Evolutionary conservation across 2,113 vertebrate genomes (phyloP), one percentile per base, ranked within the genome.

Genomic region (Saguinus midas): DNA sequence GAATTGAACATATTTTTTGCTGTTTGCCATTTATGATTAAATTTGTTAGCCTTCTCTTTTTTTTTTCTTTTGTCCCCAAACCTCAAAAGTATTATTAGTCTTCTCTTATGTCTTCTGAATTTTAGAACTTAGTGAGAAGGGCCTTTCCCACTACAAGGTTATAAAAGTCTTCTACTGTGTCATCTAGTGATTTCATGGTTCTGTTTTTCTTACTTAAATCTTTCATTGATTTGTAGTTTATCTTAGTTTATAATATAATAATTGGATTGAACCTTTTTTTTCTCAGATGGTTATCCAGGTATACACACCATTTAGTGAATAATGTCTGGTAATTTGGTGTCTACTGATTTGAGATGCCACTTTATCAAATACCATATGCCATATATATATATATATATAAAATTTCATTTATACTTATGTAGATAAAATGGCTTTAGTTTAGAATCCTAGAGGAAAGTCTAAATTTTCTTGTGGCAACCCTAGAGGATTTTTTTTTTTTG

Each of bases 131-230:
- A 50, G 10, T 90, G 91, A 35, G 32, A 50, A 94, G 90, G 20
- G 4, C 4, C 76, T 92, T 96, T 84, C 29, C 20, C 25, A 37
- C 8, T 32, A 50, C 18, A 32, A 72, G 12, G 29, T 84, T 81
- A 52, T 82, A 45, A 64, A 91, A 75, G 18, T 90, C 1, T 83
- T 85, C n/a, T 92, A 18, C 13, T 32, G 13, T 32, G 8, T 57
- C 43, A 25, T 57, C 11, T 40, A 43, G 4, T 27, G 35, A 25
- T 82, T 91, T 68, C 40, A 83, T 55, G 29, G 21, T 73, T 90
- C 72, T 90, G 1, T 64, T 94, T 92, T 25, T 95, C 64, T 87
- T 83, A 86, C 55, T 87, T 87, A 87, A 95, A 90, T 68, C n/a
- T 79, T 90, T 35, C 3, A 52, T 94, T 27, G 45, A 25, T 27